Conservation (phyloP, 2,113 vertebrate genomes). For the Archocentrus centrarchus region DNA sequence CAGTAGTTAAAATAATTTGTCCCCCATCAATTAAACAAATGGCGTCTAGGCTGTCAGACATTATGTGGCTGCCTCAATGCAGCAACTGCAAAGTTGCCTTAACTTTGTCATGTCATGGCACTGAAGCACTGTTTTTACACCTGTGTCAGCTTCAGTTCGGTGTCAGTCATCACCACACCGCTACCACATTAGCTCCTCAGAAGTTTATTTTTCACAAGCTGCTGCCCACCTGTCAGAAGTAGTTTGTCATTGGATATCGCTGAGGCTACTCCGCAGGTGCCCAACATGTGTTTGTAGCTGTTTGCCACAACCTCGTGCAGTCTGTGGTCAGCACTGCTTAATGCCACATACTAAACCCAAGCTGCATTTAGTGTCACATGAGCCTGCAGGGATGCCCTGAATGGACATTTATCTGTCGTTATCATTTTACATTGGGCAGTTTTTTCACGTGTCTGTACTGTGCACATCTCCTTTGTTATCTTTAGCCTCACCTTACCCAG, state of each 20-base stretch:
- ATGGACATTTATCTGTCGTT: constrained; percentile 14
- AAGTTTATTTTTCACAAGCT: constrained; percentile 56
- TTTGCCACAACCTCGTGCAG: constrained; percentile 17
- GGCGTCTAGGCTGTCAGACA: neutral
- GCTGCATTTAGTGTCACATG: constrained; percentile 31
- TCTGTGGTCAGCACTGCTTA: constrained; percentile 35
- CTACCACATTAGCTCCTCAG: constrained; percentile 21
- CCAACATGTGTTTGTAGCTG: constrained; percentile 23
- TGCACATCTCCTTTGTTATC: constrained; percentile 15
- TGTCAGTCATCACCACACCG: neutral
- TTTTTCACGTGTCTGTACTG: neutral
- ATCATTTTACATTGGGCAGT: constrained; percentile 13
- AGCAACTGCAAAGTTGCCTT: neutral
- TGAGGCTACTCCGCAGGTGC: constrained; percentile 24
- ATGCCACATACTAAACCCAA: constrained; percentile 37
- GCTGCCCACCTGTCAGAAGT: constrained; percentile 60
- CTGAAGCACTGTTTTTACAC: neutral
- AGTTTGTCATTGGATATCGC: constrained; percentile 54
- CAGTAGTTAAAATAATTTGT: constrained; percentile 7
- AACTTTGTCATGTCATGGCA: neutral
- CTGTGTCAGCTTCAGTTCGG: constrained; percentile 13
- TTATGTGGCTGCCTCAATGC: neutral
- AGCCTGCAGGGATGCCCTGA: constrained; percentile 34
- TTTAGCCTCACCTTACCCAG: constrained; percentile 4
- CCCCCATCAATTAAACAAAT: neutral